These are phyloP conservation scores for Tenthredo livida DNA, from an alignment of 2,888 invertebrate species.

Conservation along the genomic window DNA sequence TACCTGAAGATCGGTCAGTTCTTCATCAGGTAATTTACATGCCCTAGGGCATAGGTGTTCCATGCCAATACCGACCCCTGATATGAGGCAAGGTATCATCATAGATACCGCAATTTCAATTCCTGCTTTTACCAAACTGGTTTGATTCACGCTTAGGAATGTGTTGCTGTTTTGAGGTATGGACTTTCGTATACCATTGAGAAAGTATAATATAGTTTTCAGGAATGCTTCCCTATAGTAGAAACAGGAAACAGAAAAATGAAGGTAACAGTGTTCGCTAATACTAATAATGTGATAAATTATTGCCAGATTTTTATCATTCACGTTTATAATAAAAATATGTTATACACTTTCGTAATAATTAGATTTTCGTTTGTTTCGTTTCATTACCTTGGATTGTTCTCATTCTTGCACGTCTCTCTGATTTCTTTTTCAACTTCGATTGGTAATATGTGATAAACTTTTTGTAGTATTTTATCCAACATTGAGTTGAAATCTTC, in stretches of 20 bases:
- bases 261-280: not conserved
- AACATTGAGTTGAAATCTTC: constrained; percentile 67
- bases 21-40: constrained; percentile 72
- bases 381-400: constrained; percentile 47
- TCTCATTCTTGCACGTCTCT: constrained; percentile 69
- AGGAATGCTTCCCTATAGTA: constrained; percentile 67
- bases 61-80: constrained; percentile 82
- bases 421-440: constrained; percentile 73
- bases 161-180: constrained; percentile 61
- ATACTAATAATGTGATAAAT: constrained; percentile 12
- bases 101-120: constrained; percentile 83
- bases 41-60: constrained; percentile 78
- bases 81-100: constrained; percentile 83
- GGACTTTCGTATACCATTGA: constrained; percentile 62
- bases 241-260: constrained; percentile 41
- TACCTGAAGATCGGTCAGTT: constrained; percentile 78
- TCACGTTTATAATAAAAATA: no score
- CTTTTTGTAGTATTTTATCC: constrained; percentile 64
- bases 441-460: constrained; percentile 77
- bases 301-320: no score
- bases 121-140: constrained; percentile 82
- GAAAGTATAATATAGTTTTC: constrained; percentile 60
- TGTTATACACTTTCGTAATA: no score
- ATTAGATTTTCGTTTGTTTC: no score
- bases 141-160: constrained; percentile 84